Evolutionary conservation across 2,113 vertebrate genomes (phyloP).

Genomic region (Ranitomeya imitator): DNA sequence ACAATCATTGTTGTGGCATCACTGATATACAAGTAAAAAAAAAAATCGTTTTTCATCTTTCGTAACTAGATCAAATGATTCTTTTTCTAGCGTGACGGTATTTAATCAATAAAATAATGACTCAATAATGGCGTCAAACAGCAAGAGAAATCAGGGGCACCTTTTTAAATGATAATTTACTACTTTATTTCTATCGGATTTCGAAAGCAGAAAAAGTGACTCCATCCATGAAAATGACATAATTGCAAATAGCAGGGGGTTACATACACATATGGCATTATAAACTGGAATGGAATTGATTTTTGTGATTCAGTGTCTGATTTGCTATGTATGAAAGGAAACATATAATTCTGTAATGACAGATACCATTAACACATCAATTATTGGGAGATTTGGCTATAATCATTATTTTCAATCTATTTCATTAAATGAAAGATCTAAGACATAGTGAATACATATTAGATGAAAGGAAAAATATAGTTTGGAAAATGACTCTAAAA

Average conservation of each 20-base stretch:
- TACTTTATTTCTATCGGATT: conserved; percentile 40
- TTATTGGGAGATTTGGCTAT: background rate
- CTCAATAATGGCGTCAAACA: conserved; percentile 43
- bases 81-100: conserved; percentile 33
- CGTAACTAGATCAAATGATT: conserved; percentile 37
- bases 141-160: conserved; percentile 33
- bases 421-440: background rate
- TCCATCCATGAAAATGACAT: conserved; percentile 53
- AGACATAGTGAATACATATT: background rate
- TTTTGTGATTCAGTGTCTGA: conserved; percentile 17
- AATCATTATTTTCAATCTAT: background rate
- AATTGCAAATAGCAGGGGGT: conserved; percentile 51
- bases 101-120: conserved; percentile 54
- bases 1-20: background rate
- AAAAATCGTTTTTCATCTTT: background rate
- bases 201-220: conserved; percentile 33
- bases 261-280: conserved; percentile 44
- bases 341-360: conserved; percentile 10
- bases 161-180: conserved; percentile 53
- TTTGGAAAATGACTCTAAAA: background rate
- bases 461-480: background rate
- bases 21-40: conserved; percentile 45
- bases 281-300: conserved; percentile 42
- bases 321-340: conserved; percentile 18
- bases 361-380: background rate